A percentile compares a stretch with the other conserved stretches of the same genome.
Conservation (phyloP, 1,140 invertebrate species). For the honey bee (Apis mellifera) region Amel_HAv3.1 CM009941.2:16087001-16087500, state of each 20-base stretch:
- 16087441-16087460: neutral
- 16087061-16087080: neutral
- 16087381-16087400: slow-evolving; percentile 1
- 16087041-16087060: neutral
- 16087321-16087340: neutral
- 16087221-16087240: neutral
- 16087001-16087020: neutral
- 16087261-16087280: slow-evolving; percentile 3
- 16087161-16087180: neutral
- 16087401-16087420: neutral
- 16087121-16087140: neutral
- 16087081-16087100: neutral
- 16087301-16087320: neutral
- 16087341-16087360: neutral
- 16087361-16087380: neutral
- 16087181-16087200: neutral
- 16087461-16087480: neutral
- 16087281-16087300: neutral
- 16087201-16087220: neutral
- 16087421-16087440: neutral
- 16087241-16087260: neutral
- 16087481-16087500: neutral
- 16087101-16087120: neutral
- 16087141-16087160: neutral
- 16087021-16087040: neutral